These are phyloP conservation scores for Gasterosteus aculeatus DNA, from an alignment of 2,113 vertebrate genomes.

Conservation along the genomic window DNA sequence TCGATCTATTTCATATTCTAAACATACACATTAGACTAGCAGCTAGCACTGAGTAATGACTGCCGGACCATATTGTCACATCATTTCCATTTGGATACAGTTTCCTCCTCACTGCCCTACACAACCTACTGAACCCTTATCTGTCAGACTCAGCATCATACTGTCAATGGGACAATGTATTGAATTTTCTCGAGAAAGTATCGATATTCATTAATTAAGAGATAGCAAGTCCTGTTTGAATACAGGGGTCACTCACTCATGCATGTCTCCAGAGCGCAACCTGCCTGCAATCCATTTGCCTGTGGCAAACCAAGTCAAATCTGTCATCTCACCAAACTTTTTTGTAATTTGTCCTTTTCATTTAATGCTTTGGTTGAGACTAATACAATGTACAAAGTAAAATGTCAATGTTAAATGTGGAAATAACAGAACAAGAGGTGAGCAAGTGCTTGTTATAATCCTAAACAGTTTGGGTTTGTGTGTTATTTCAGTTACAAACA, in stretches of 20 bases:
- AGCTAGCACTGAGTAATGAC: constrained; percentile 17
- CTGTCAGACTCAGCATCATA: constrained; percentile 1
- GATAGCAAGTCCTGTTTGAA: constrained; percentile 21
- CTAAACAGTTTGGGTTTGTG: constrained; percentile 4
- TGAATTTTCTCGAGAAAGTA: background rate
- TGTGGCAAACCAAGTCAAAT: constrained; percentile 2
- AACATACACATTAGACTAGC: constrained; percentile 40
- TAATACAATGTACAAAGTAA: constrained; percentile 10
- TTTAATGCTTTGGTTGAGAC: constrained; percentile 29
- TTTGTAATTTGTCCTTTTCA: background rate
- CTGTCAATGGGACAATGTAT: background rate
- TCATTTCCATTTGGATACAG: constrained; percentile 22
- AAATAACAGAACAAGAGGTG: constrained; percentile 14
- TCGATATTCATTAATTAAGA: background rate
- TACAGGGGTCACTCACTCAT: constrained; percentile 34
- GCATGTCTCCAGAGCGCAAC: constrained; percentile 44
- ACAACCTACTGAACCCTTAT: constrained; percentile 4
- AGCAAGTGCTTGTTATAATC: constrained; percentile 8
- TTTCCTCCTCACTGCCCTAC: background rate
- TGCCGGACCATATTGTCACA: constrained; percentile 7
- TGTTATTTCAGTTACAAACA: constrained; percentile 15
- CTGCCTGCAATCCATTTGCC: constrained; percentile 46
- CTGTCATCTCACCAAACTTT: constrained; percentile 11
- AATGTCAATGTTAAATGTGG: background rate
- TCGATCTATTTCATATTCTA: background rate